A percentile compares a stretch with the other conserved stretches of the same genome.
Conservation (phyloP, 2,888 invertebrate species). For the Drosophila melanocephala region DNA sequence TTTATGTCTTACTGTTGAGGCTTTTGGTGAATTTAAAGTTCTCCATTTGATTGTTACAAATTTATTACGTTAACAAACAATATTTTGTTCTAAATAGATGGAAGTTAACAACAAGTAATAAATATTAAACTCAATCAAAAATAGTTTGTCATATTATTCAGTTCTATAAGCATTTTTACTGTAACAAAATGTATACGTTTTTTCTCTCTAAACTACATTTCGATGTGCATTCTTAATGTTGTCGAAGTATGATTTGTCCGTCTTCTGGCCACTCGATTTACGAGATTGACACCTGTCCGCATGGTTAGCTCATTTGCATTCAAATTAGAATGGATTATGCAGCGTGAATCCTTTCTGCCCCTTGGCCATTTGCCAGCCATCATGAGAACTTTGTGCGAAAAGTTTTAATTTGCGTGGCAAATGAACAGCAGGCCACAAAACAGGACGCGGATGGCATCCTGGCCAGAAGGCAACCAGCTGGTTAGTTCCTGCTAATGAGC, state of each 20-base stretch:
- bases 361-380: slow-evolving; percentile 11
- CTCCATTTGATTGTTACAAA: background rate
- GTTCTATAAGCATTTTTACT: background rate
- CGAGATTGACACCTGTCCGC: slow-evolving; percentile 38
- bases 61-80: background rate
- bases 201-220: background rate
- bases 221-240: background rate
- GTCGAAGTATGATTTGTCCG: background rate
- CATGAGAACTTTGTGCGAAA: slow-evolving; percentile 46
- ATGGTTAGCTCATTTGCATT: slow-evolving; percentile 70
- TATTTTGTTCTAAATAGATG: background rate
- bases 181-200: background rate
- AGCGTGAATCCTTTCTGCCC: slow-evolving; percentile 25
- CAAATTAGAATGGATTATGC: slow-evolving; percentile 57
- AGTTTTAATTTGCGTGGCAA: slow-evolving; percentile 61
- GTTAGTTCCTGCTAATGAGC: slow-evolving; percentile 45
- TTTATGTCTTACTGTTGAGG: background rate
- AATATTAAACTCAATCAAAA: background rate
- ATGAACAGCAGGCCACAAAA: slow-evolving; percentile 16
- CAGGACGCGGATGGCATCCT: background rate
- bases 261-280: slow-evolving; percentile 24
- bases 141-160: background rate
- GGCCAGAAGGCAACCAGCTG: slow-evolving; percentile 2
- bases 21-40: background rate
- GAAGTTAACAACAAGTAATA: background rate